phyloP scores from a whole-genome alignment of 2,888 invertebrate species.

The Drosophila vallismaia region DNA sequence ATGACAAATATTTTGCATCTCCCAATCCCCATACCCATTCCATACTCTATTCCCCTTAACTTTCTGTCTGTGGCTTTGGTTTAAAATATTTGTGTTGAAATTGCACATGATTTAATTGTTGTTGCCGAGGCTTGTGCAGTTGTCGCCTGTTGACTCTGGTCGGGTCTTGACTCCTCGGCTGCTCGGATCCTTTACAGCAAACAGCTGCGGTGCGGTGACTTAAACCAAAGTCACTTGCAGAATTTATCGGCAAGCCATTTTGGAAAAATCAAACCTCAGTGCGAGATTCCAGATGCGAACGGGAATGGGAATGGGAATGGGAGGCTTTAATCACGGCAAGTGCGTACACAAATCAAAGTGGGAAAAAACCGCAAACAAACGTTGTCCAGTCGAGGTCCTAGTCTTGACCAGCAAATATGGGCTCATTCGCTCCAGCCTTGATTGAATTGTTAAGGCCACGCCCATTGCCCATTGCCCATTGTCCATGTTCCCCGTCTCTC shows the following conservation, averaged over 20 bases:
- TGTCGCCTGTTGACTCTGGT: slow-evolving; percentile 39
- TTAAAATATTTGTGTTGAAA: slow-evolving; percentile 75
- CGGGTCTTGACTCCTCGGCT: slow-evolving; percentile 20
- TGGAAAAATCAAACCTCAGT: slow-evolving; percentile 26
- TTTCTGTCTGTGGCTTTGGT: slow-evolving; percentile 60
- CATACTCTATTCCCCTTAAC: not conserved
- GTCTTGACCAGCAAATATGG: slow-evolving; percentile 37
- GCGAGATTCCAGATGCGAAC: no score
- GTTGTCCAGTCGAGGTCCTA: slow-evolving; percentile 40
- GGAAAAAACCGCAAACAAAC: slow-evolving; percentile 73
- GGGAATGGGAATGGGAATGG: slow-evolving; percentile 10
- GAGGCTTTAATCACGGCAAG: slow-evolving; percentile 62
- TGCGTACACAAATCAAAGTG: slow-evolving; percentile 73
- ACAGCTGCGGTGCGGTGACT: slow-evolving; percentile 52
- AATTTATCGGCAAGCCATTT: slow-evolving; percentile 35
- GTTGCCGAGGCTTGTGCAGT: slow-evolving; percentile 48
- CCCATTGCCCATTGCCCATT: slow-evolving; percentile 22
- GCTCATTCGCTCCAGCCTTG: slow-evolving; percentile 65
- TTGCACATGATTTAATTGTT: slow-evolving; percentile 78
- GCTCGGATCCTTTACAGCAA: slow-evolving; percentile 68
- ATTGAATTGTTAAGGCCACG: slow-evolving; percentile 74
- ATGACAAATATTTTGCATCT: slow-evolving; percentile 76
- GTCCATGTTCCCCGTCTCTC: slow-evolving; percentile 1
- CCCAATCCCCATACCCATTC: slow-evolving; percentile 25
- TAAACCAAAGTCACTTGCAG: slow-evolving; percentile 66